Evolutionary conservation across 2,797 vertebrate genomes (phyloP).

Genomic region (Avahi laniger): DNA sequence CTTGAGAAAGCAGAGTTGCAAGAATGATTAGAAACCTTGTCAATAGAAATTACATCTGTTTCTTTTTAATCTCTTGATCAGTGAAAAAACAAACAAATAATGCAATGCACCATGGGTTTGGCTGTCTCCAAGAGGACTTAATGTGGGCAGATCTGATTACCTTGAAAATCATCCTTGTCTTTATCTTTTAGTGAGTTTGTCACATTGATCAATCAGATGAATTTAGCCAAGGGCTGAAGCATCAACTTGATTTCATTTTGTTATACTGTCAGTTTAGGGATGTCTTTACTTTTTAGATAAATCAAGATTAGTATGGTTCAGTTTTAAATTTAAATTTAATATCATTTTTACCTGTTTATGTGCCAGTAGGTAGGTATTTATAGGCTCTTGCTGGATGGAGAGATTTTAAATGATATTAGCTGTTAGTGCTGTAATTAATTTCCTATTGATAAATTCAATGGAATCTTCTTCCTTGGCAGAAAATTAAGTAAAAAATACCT

Average conservation of each 20-base stretch:
- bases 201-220: background rate
- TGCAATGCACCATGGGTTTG: background rate
- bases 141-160: conserved; percentile 42
- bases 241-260: conserved; percentile 25
- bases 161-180: conserved; percentile 14
- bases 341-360: background rate
- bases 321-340: conserved; percentile 24
- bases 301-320: background rate
- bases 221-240: background rate
- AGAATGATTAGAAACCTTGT: conserved; percentile 22
- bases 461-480: background rate
- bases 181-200: conserved; percentile 42
- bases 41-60: conserved; percentile 43
- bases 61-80: conserved; percentile 18
- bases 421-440: background rate
- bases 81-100: conserved; percentile 27
- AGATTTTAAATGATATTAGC: background rate
- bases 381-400: background rate
- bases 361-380: background rate
- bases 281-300: conserved; percentile 45
- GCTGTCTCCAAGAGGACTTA: background rate
- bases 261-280: background rate
- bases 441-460: background rate
- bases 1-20: background rate
- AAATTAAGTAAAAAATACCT: background rate